Evolutionary conservation across 2,888 invertebrate species (phyloP).

Genomic region (Tachina fera): DNA sequence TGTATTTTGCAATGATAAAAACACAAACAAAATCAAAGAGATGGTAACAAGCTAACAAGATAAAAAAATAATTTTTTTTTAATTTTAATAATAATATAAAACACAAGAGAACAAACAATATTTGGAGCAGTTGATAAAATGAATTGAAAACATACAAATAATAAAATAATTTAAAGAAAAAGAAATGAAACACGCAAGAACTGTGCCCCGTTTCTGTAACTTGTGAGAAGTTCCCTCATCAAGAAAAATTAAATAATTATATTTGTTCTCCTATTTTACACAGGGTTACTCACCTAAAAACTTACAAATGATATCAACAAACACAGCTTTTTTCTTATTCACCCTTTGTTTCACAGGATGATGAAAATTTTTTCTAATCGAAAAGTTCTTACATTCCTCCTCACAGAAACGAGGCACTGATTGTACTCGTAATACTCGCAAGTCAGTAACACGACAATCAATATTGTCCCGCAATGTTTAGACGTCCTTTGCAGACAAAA

Average conservation of each 20-base stretch:
- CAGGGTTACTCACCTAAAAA: too few species aligned
- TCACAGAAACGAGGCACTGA: too few species aligned
- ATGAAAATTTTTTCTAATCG: too few species aligned
- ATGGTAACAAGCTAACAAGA: conserved; percentile 37
- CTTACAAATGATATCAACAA: too few species aligned
- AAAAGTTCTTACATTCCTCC: too few species aligned
- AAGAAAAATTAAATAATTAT: too few species aligned
- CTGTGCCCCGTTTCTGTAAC: too few species aligned
- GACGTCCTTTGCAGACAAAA: neutral
- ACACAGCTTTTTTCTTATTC: too few species aligned
- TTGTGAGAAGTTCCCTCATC: too few species aligned
- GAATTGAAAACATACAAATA: conserved; percentile 23
- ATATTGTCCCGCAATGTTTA: conserved; percentile 48
- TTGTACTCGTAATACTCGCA: too few species aligned
- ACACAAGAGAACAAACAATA: conserved; percentile 30
- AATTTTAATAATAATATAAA: conserved; percentile 4
- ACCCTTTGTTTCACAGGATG: too few species aligned
- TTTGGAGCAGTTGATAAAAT: conserved; percentile 41
- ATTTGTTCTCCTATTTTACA: too few species aligned
- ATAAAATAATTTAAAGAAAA: neutral
- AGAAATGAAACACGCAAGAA: conserved; percentile 14
- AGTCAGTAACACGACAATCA: conserved; percentile 53
- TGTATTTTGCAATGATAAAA: conserved; percentile 60
- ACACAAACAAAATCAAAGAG: conserved; percentile 26
- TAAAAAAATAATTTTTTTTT: conserved; percentile 18